These are phyloP conservation scores for Notocelia uddmanniana DNA, from an alignment of 2,888 invertebrate species.

Conservation along the genomic window DNA sequence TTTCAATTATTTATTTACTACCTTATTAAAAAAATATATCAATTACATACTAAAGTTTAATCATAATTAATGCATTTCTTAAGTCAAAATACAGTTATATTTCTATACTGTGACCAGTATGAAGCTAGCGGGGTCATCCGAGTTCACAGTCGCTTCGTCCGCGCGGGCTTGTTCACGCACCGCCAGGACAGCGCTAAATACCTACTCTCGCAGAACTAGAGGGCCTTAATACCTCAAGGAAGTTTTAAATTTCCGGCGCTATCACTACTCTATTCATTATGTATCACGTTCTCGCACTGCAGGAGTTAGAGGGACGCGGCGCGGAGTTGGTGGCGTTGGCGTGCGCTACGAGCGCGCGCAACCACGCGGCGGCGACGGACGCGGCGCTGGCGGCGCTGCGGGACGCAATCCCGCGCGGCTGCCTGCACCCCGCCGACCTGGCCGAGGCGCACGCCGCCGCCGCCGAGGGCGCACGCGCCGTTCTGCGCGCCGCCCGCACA, in stretches of 20 bases:
- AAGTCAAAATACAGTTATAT: no score
- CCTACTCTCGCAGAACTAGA: no score
- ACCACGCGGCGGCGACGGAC: slow-evolving; percentile 46
- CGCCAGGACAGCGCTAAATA: no score
- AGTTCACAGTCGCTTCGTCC: no score
- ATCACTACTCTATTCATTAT: background rate
- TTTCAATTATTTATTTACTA: no score
- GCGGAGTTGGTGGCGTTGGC: background rate
- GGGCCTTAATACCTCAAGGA: background rate
- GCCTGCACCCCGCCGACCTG: slow-evolving; percentile 54
- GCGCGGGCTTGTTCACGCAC: no score
- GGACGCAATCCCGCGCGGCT: slow-evolving; percentile 50
- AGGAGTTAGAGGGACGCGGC: slow-evolving; percentile 46
- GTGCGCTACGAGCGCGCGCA: slow-evolving; percentile 47
- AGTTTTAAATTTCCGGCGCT: background rate
- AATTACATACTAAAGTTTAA: no score
- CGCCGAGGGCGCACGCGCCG: slow-evolving; percentile 5
- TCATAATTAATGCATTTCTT: no score
- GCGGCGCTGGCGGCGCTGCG: slow-evolving; percentile 48
- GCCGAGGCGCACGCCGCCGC: slow-evolving; percentile 35
- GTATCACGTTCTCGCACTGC: background rate
- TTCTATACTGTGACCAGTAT: no score
- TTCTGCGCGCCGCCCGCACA: slow-evolving; percentile 39
- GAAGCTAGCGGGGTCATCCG: no score
- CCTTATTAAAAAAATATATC: no score